Percentiles rank a stretch among this genome's conserved stretches.
phyloP scores from a whole-genome alignment of 2,888 invertebrate species.

The Chloroclystis v-ata region DNA sequence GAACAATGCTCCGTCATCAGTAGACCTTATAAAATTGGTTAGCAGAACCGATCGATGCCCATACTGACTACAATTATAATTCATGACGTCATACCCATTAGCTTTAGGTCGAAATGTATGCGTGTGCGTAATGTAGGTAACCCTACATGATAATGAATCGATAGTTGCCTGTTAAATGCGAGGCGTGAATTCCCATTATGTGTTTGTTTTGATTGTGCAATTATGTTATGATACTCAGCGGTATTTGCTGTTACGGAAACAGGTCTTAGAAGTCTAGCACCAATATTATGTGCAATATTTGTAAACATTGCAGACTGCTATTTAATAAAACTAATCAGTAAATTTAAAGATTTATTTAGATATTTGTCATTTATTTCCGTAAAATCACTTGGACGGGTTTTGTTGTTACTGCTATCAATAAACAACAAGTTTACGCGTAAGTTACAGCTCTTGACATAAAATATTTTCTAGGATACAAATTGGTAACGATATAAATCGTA shows the following conservation, averaged over 20 bases:
- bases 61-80: constrained; percentile 52
- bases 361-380: no score
- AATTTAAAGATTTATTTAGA: no score
- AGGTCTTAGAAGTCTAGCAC: constrained; percentile 10
- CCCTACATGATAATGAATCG: constrained; percentile 50
- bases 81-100: constrained; percentile 54
- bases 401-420: no score
- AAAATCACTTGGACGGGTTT: no score
- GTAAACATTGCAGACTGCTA: no score
- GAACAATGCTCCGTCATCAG: constrained; percentile 41
- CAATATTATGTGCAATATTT: background rate
- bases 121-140: constrained; percentile 46
- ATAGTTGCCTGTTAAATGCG: constrained; percentile 40
- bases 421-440: no score
- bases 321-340: no score
- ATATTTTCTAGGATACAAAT: no score
- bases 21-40: constrained; percentile 46
- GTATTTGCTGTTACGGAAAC: constrained; percentile 31
- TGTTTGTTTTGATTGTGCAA: constrained; percentile 39
- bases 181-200: constrained; percentile 35
- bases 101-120: constrained; percentile 41
- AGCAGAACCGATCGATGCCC: constrained; percentile 48
- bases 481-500: no score
- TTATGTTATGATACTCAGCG: constrained; percentile 32
- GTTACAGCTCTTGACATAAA: no score